phyloP scores from a whole-genome alignment of 37 sponge, comb jelly and placozoan genomes.

The Aplysina aerophoba region DNA sequence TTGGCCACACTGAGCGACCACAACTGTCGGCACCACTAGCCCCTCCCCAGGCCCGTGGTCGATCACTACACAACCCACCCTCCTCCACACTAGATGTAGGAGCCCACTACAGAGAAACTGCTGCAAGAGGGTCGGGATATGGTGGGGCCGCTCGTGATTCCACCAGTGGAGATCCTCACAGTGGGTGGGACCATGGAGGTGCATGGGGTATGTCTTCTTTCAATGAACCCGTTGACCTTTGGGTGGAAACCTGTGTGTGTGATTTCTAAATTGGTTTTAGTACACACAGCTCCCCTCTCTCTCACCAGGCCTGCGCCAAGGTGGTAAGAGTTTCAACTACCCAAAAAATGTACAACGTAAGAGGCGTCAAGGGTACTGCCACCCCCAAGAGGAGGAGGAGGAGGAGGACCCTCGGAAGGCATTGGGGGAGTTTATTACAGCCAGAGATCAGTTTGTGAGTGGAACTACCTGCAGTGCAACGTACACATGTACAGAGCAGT shows the following conservation, averaged over 20 bases:
- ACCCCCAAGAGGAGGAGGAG: slow-evolving; percentile 29
- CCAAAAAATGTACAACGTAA: not conserved
- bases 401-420: not conserved
- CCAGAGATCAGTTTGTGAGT: slow-evolving; percentile 69
- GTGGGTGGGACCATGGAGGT: not conserved
- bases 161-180: not conserved
- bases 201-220: no score
- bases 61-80: no score
- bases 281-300: not conserved
- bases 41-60: no score
- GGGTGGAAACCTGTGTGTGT: no score
- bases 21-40: no score
- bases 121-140: no score
- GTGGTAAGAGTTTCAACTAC: not conserved
- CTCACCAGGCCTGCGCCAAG: not conserved
- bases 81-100: no score
- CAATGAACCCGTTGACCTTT: not conserved
- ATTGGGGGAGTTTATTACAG: slow-evolving; percentile 61
- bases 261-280: no score
- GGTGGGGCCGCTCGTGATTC: no score
- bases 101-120: no score
- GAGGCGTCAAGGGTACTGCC: not conserved
- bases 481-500: not conserved
- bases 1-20: no score
- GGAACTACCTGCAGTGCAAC: not conserved